Evolutionary conservation across 2,888 invertebrate genomes (phyloP), one percentile per base, ranked within the genome.

Genomic region (Aleiodes leptofemur): DNA sequence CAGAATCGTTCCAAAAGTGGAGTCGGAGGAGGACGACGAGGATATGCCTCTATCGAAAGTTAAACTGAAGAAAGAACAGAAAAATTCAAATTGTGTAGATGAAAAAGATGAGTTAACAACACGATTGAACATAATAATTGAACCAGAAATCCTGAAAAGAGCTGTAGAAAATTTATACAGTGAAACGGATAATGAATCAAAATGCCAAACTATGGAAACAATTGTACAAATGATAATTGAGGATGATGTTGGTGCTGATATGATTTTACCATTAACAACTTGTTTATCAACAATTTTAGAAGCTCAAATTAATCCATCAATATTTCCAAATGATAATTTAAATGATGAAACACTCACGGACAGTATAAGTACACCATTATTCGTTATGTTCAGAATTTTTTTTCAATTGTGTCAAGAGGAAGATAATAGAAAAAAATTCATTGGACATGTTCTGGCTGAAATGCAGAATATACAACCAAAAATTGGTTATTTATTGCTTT

Each of bases 401-500:
- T 94, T 94, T 85, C 94, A 94, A 83, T 91, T 93, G 77, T 90
- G 90, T 75, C 92, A 93, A 76, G 92, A 94, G 87, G 93, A 97
- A 90, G 94, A 95, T 89, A 91, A 95, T 83, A 92, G 93, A 78
- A 93, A 95, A 81, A 96, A 96, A 90, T 93, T 96, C 48, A 91
- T 97, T 80, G 91, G 96, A 80, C 93, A 94, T 81, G 91, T 98
- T 64, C 91, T 97, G 74, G 94, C 95, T 79, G 96, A 97, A 88
- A 90, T 91, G 82, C 93, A 92, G 84, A 90, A 90, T 81, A 89
- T 91, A 83, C 93, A 95, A 84, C 93, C 94, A 11, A 92, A 93
- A 86, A 92, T 96, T 74, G 98, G 98, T 61, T 97, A 96, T 90
- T 92, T 96, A 83, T 91, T 98, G 79, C 90, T 98, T 69, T 98